Evolutionary conservation across 2,888 invertebrate genomes (phyloP), one percentile per base, ranked within the genome.

Genomic region (Drosophila antonietae): DNA sequence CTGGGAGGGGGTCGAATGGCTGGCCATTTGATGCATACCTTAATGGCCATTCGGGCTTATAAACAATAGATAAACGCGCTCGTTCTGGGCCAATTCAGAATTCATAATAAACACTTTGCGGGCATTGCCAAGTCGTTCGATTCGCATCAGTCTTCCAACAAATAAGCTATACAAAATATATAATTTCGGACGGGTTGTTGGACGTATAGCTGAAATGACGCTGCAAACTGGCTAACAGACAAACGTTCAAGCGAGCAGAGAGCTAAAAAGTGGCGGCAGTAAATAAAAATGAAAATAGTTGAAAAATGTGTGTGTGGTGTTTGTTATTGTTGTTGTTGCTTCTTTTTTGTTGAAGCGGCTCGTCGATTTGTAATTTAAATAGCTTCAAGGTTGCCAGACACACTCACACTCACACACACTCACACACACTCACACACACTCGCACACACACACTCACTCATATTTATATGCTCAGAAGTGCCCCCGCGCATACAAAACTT

Each of bases 241-340:
- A 43, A 61, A 39, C 61, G 49, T 57, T 39, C 52, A 31, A 33
- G 8, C 53, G 57, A 73, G 43, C 61, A 49, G 55, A 64, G 47
- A 75, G 75, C 83, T 68, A 75, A 90, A 84, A 86, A 88, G 77
- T 86, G 80, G 73, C 78, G 75, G 75, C 79, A 80, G 85, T 87
- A 87, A 84, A 85, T 91, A 90, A 91, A 80, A 91, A 81, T 90
- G 82, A 83, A 79, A 83, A 83, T 90, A 87, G 86, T 89, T 88
- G 81, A 83, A 80, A 79, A 78, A 81, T 79, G 70, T 83, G 78
- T 83, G 78, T 39, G 39, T 52, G 52, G 12, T 35, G 51, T 15
- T 33, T 18, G 33, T 20, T 56, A 15, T 72, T 73, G 66, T 67
- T 66, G 59, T 68, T 76, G 58, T 70, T 55, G 51, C 70, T 76